Evolutionary conservation across 2,113 vertebrate species (phyloP).

Genomic region (Aspiorhynchus laticeps): DNA sequence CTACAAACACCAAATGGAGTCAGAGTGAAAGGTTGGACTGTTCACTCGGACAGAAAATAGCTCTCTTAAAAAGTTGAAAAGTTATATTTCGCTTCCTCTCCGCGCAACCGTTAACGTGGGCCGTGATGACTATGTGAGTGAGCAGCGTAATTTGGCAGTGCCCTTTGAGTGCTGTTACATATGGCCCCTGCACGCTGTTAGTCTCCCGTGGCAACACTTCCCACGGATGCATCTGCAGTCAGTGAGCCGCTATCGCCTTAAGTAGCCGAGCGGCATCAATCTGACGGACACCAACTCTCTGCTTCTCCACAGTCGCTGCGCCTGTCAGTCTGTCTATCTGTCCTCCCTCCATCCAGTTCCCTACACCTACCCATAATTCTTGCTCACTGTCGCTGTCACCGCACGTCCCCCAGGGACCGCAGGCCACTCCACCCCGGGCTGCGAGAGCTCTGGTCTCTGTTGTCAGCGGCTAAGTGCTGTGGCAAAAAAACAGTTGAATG

Average conservation of each 20-base stretch:
- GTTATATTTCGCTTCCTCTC: constrained; percentile 31
- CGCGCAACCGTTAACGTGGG: not conserved
- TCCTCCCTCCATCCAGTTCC: not conserved
- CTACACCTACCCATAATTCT: constrained; percentile 26
- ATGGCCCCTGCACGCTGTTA: constrained; percentile 77
- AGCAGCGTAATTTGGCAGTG: constrained; percentile 41
- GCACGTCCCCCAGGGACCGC: constrained; percentile 5
- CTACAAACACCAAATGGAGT: not conserved
- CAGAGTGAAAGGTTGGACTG: constrained; percentile 11
- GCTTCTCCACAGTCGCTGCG: constrained; percentile 5
- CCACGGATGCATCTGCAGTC: constrained; percentile 78
- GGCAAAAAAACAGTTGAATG: constrained; percentile 25
- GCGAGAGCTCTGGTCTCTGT: constrained; percentile 35
- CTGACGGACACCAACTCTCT: constrained; percentile 55
- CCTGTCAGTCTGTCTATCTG: constrained; percentile 16
- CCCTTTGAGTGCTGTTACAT: constrained; percentile 73
- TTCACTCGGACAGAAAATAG: constrained; percentile 27
- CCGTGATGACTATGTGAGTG: constrained; percentile 47
- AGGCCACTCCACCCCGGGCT: constrained; percentile 27
- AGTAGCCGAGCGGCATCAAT: constrained; percentile 75
- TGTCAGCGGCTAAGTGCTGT: constrained; percentile 38
- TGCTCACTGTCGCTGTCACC: constrained; percentile 16
- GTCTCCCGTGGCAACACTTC: constrained; percentile 79
- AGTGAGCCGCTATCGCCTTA: constrained; percentile 64
- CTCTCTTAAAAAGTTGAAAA: constrained; percentile 39